Conservation (phyloP, 2,797 vertebrate genomes). For the Picus viridis region DNA sequence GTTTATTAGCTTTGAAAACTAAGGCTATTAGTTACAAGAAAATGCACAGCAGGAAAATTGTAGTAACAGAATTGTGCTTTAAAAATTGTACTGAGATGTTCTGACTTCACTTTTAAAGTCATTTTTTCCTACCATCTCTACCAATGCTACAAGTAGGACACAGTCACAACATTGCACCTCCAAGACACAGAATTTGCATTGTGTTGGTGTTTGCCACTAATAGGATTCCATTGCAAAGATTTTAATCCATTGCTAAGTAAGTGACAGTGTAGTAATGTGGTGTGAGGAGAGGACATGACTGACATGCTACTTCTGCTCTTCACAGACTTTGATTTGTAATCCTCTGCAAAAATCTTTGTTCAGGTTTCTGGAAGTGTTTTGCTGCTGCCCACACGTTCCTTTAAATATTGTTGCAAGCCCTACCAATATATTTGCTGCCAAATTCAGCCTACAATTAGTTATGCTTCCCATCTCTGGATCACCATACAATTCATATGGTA, state of each 20-base stretch:
- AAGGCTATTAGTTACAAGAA: neutral
- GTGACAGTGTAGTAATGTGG: conserved; percentile 24
- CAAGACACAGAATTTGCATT: neutral
- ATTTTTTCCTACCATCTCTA: neutral
- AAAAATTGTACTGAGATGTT: neutral
- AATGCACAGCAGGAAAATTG: neutral
- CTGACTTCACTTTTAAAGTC: neutral
- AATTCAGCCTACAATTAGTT: conserved; percentile 47
- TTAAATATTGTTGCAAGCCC: conserved; percentile 21
- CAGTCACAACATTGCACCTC: neutral
- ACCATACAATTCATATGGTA: neutral
- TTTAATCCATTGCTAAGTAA: conserved; percentile 53
- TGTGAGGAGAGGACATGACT: conserved; percentile 34
- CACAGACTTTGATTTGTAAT: conserved; percentile 55
- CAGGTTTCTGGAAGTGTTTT: conserved; percentile 40
- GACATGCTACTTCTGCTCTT: conserved; percentile 46
- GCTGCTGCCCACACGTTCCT: conserved; percentile 34
- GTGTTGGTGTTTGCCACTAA: conserved; percentile 17
- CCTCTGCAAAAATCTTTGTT: conserved; percentile 39
- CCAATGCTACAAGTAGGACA: neutral
- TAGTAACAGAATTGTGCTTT: neutral
- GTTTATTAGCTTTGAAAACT: neutral
- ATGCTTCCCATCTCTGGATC: conserved; percentile 34
- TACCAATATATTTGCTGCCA: conserved; percentile 1
- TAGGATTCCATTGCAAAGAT: conserved; percentile 57